Evolutionary conservation across 2,113 vertebrate genomes (phyloP), one percentile per base, ranked within the genome.

Genomic region (Alectura lathami): DNA sequence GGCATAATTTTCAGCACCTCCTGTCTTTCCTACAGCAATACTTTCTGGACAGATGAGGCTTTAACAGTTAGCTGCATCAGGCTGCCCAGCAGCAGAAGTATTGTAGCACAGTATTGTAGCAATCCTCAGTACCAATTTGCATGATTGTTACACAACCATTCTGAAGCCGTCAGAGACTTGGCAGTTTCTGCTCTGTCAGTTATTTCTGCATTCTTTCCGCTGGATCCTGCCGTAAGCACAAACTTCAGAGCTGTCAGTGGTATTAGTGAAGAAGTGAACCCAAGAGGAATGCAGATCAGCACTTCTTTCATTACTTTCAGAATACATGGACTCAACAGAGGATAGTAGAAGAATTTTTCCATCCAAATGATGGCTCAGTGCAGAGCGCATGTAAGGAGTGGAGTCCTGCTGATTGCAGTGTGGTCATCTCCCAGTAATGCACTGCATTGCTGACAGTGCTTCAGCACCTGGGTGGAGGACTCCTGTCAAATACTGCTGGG

Each of bases 51-150:
- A 32, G 80, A 60, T 51, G 76, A n/a, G 68, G 47, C 51, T 76
- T 79, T 9, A 47, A 9, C 6, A 8, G 34, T 79, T 85, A 83
- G 26, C 66, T 18, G 26, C 27, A 43, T 67, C 62, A 17, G 38
- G 38, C 42, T 82, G n/a, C 34, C 47, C 8, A 32, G 51, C 56
- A 54, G 62, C 83, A 85, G 83, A 79, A 89, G 47, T 40, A n/a
- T n/a, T n/a, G n/a, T n/a, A n/a, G n/a, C 29, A 29, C 0, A 1
- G 8, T 56, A 21, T 16, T 29, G 5, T 40, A 20, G 48, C 34
- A 80, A 6, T 72, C 4, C 1, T 83, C 26, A 38, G 3, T 26
- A 27, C 30, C 62, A 76, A 0, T 93, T 64, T 90, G 24, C 17
- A 6, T 40, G 60, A 68, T 69, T n/a, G 38, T 73, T 76, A 50